A percentile compares a stretch with the other conserved stretches of the same genome.
Conservation (phyloP, 2,797 vertebrate species). For the Dromococcyx pavoninus region DNA sequence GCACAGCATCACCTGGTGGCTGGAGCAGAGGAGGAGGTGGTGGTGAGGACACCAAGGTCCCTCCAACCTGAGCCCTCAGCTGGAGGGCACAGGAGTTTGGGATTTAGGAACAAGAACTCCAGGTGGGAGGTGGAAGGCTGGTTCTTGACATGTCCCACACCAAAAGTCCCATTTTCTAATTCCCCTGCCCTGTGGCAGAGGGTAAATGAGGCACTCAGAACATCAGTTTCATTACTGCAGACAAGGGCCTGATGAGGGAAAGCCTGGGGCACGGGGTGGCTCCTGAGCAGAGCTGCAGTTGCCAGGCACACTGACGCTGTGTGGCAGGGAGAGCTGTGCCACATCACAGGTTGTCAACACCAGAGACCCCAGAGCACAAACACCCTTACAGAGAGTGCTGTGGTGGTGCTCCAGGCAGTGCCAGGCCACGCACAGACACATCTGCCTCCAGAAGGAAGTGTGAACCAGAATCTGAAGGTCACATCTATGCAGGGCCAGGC, state of each 20-base stretch:
- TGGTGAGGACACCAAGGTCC: background rate
- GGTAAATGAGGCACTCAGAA: background rate
- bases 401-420: background rate
- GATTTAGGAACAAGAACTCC: background rate
- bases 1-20: constrained; percentile 49
- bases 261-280: background rate
- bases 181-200: background rate
- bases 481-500: background rate
- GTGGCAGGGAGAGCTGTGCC: background rate
- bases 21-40: background rate
- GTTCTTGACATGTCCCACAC: background rate
- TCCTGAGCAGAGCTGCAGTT: background rate
- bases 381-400: background rate
- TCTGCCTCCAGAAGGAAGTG: background rate
- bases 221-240: background rate
- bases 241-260: background rate
- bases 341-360: background rate
- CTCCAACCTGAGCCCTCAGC: background rate
- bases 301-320: background rate
- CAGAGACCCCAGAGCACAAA: background rate
- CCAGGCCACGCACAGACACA: background rate
- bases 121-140: background rate
- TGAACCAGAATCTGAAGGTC: background rate
- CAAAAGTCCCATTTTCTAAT: background rate
- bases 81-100: background rate